Conservation (phyloP, 35 echinoderm and acorn worm genomes). For the Anneissia japonica region DNA sequence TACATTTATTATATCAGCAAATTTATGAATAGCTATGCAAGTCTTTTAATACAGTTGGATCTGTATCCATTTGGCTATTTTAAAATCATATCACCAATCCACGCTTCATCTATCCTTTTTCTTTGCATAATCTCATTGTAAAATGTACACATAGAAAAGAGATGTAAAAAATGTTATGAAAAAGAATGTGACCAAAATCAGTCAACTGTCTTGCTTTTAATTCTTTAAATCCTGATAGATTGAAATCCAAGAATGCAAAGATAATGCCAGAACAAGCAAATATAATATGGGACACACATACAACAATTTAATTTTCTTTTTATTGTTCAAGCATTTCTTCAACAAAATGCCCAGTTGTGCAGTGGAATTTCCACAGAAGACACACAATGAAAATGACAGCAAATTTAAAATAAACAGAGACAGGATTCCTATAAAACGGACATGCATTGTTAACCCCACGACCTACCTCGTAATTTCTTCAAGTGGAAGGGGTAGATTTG, state of each 20-base stretch:
- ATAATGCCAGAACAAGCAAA: no score
- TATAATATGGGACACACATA: no score
- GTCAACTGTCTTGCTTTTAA: no score
- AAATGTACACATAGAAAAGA: neutral
- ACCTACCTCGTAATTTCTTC: neutral
- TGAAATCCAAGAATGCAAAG: no score
- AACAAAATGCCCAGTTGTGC: no score
- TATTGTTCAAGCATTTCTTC: neutral
- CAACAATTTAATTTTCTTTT: neutral
- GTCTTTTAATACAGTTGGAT: neutral
- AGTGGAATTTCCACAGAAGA: neutral
- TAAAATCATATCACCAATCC: neutral
- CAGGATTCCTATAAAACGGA: neutral
- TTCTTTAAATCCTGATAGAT: no score
- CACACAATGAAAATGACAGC: neutral
- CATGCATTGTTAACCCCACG: neutral
- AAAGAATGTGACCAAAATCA: no score
- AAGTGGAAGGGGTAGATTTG: neutral
- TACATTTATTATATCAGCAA: neutral
- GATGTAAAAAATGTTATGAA: neutral
- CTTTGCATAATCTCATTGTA: no score
- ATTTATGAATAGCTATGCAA: neutral
- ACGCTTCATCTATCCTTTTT: no score
- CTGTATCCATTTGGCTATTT: neutral
- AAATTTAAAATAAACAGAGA: neutral